These are phyloP conservation scores for Octodon degus DNA, from an alignment of 2,113 vertebrate genomes.

Conservation along the genomic window DNA sequence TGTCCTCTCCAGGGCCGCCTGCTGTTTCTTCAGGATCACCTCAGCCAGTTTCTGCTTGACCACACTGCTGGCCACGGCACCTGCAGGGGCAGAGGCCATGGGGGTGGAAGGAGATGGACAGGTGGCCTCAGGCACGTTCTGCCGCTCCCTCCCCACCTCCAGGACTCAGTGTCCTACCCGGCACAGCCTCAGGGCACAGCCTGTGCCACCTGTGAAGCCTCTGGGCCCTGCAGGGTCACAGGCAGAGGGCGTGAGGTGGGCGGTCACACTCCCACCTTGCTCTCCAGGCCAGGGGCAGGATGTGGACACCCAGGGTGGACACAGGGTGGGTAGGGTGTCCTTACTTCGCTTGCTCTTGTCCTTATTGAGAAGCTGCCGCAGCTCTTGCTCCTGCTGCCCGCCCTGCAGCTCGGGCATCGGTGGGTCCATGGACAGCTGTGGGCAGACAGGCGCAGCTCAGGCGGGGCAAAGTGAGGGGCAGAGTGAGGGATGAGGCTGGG, in stretches of 20 bases:
- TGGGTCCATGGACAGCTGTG: constrained; percentile 90
- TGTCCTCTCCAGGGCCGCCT: constrained; percentile 91
- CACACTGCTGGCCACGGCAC: constrained; percentile 94
- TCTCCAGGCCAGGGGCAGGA: not conserved
- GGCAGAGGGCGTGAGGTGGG: not conserved
- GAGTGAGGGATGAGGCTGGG: not conserved
- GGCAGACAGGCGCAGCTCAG: not conserved
- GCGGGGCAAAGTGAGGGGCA: not conserved
- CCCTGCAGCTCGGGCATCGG: constrained; percentile 85
- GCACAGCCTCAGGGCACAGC: not conserved
- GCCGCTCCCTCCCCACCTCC: not conserved
- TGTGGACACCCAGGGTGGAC: not conserved
- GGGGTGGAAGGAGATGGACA: not conserved
- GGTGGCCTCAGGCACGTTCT: not conserved
- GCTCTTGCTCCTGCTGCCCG: constrained; percentile 90
- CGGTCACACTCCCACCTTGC: too few species aligned
- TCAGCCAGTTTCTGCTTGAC: constrained; percentile 95
- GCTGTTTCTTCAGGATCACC: constrained; percentile 95
- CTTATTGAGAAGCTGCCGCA: constrained; percentile 92
- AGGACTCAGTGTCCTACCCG: rapidly evolving
- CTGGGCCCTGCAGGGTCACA: not conserved
- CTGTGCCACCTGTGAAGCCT: not conserved
- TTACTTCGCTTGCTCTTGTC: constrained; percentile 94
- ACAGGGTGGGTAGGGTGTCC: constrained; percentile 43
- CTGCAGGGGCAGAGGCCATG: constrained; percentile 76